Percentiles rank a stretch among this genome's conserved stretches.
phyloP scores from a whole-genome alignment of 2,113 vertebrate genomes.

The Chiloscyllium plagiosum region DNA sequence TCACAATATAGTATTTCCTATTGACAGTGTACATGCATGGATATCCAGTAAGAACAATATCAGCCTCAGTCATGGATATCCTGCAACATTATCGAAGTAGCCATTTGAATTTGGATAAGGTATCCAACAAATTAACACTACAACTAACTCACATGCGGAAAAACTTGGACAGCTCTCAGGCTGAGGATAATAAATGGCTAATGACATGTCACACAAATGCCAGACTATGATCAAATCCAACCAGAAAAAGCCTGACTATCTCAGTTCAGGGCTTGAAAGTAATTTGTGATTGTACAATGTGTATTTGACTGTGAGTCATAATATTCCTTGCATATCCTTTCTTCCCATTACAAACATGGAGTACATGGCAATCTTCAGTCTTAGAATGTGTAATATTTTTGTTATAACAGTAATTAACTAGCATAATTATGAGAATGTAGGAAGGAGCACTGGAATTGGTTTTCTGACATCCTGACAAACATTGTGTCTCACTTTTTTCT shows the following conservation, averaged over 20 bases:
- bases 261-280: conserved; percentile 4
- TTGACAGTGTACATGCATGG: background rate
- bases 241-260: background rate
- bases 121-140: background rate
- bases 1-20: background rate
- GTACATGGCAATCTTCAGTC: background rate
- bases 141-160: background rate
- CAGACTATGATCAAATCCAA: background rate
- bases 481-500: background rate
- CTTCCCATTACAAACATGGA: background rate
- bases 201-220: background rate
- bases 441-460: background rate
- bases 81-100: background rate
- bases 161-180: background rate
- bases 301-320: conserved; percentile 23
- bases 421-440: background rate
- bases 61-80: background rate
- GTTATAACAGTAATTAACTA: background rate
- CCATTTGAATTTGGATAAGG: background rate
- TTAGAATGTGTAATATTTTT: conserved; percentile 15
- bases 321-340: conserved; percentile 6
- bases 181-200: background rate
- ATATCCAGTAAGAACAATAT: background rate
- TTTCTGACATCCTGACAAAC: background rate
- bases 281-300: background rate